These are phyloP conservation scores for Pituophis catenifer DNA, from an alignment of 2,113 vertebrate species.

Conservation along the genomic window DNA sequence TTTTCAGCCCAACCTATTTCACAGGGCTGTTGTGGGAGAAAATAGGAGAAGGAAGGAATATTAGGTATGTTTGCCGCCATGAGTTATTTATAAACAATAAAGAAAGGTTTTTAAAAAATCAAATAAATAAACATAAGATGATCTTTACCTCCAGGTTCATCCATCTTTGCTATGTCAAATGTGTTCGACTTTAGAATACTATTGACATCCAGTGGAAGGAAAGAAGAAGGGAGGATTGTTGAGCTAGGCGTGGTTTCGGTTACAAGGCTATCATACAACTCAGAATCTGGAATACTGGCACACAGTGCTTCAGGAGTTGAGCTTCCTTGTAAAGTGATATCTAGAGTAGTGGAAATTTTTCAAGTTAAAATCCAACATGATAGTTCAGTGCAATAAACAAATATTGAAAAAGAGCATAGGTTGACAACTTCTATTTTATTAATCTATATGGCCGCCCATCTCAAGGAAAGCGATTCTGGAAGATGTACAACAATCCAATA, in stretches of 20 bases:
- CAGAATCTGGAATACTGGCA: slow-evolving; percentile 63
- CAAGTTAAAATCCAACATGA: accelerated
- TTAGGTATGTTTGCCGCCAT: not conserved
- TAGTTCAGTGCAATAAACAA: not conserved
- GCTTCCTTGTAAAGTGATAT: slow-evolving; percentile 25
- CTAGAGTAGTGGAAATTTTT: slow-evolving; percentile 46
- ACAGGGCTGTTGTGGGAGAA: not conserved
- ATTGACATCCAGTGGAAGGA: slow-evolving; percentile 74
- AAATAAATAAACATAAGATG: not conserved
- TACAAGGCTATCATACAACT: slow-evolving; percentile 54
- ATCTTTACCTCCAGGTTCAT: slow-evolving; percentile 74
- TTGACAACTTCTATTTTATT: not conserved
- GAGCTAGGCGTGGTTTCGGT: slow-evolving; percentile 61
- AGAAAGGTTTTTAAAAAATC: not conserved
- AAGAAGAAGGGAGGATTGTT: slow-evolving; percentile 73
- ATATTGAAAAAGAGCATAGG: not conserved
- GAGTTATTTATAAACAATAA: not conserved
- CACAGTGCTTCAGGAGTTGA: slow-evolving; percentile 45
- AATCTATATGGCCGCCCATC: too few relatives aligned
- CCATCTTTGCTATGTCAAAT: slow-evolving; percentile 76
- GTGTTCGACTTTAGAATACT: slow-evolving; percentile 76
- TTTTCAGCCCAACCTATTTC: not conserved
- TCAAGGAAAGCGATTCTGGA: too few relatives aligned
- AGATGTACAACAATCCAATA: too few relatives aligned
- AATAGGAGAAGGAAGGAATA: not conserved